Percentiles rank a stretch among this genome's conserved stretches.
These are phyloP conservation scores for Heliconius hermathena DNA, from an alignment of 1,140 invertebrate genomes.

Conservation along the genomic window DNA sequence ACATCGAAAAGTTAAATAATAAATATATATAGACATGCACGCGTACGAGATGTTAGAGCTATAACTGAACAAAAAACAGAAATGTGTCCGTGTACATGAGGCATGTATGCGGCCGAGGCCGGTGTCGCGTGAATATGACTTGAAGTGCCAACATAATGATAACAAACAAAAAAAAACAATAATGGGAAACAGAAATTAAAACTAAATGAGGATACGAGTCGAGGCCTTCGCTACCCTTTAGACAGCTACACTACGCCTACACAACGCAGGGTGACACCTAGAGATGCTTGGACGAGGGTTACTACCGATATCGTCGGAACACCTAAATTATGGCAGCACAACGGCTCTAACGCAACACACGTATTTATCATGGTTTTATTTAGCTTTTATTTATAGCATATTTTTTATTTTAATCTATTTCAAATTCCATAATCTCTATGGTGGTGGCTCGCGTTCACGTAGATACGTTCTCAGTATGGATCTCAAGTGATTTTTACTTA, in stretches of 20 bases:
- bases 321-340: slow-evolving; percentile 29
- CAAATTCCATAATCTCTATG: slow-evolving; percentile 65
- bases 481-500: slow-evolving; percentile 56
- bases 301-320: slow-evolving; percentile 45
- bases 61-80: slow-evolving; percentile 49
- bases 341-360: slow-evolving; percentile 43
- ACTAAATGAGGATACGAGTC: slow-evolving; percentile 52
- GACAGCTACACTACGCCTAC: slow-evolving; percentile 63
- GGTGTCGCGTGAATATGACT: slow-evolving; percentile 76
- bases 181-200: slow-evolving; percentile 54
- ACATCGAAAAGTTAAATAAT: slow-evolving; percentile 25
- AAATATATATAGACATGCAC: slow-evolving; percentile 40
- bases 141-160: slow-evolving; percentile 64
- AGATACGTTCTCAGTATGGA: slow-evolving; percentile 46
- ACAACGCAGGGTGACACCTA: slow-evolving; percentile 65
- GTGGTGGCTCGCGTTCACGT: slow-evolving; percentile 63
- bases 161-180: slow-evolving; percentile 56
- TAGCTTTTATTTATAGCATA: slow-evolving; percentile 37
- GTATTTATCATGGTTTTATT: slow-evolving; percentile 38
- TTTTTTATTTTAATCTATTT: slow-evolving; percentile 45
- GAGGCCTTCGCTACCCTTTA: slow-evolving; percentile 69
- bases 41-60: slow-evolving; percentile 36
- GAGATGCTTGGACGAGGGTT: slow-evolving; percentile 53
- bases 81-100: slow-evolving; percentile 67
- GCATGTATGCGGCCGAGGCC: slow-evolving; percentile 65